Conservation (phyloP, 2,113 vertebrate genomes). For the Morone saxatilis region DNA sequence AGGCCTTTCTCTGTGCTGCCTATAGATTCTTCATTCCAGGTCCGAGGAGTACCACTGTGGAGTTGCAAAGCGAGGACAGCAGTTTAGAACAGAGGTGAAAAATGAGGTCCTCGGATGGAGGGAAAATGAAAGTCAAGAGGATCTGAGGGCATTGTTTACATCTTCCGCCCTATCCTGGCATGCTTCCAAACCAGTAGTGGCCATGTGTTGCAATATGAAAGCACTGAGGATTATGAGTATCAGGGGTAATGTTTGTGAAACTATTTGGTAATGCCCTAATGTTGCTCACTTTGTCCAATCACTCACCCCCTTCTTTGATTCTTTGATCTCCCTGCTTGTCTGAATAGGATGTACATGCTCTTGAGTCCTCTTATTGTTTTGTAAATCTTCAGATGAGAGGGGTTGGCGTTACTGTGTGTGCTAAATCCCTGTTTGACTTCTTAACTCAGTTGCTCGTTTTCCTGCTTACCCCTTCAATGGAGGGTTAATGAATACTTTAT, state of each 20-base stretch:
- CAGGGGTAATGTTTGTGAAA: conserved; percentile 57
- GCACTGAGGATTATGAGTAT: conserved; percentile 56
- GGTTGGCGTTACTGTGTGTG: conserved; percentile 45
- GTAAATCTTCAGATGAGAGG: conserved; percentile 70
- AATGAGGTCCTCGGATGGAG: conserved; percentile 67
- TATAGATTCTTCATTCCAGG: conserved; percentile 65
- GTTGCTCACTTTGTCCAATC: conserved; percentile 42
- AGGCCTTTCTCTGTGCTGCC: conserved; percentile 71
- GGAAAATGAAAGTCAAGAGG: conserved; percentile 56
- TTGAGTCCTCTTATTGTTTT: conserved; percentile 71
- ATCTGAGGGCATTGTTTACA: conserved; percentile 60
- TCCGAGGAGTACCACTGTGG: conserved; percentile 60
- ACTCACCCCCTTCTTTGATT: conserved; percentile 45
- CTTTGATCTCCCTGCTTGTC: conserved; percentile 53
- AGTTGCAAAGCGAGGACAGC: conserved; percentile 62
- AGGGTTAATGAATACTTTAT: conserved; percentile 86
- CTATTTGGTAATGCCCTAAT: conserved; percentile 51
- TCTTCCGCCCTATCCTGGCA: conserved; percentile 50
- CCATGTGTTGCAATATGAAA: conserved; percentile 52
- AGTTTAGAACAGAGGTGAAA: conserved; percentile 74
- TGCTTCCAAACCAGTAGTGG: conserved; percentile 52
- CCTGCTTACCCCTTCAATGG: conserved; percentile 72
- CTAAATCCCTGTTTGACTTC: conserved; percentile 78
- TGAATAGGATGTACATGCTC: conserved; percentile 47
- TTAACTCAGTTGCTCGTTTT: conserved; percentile 78